Evolutionary conservation across 1,140 invertebrate species (phyloP).

Genomic region (Manduca sexta): DNA sequence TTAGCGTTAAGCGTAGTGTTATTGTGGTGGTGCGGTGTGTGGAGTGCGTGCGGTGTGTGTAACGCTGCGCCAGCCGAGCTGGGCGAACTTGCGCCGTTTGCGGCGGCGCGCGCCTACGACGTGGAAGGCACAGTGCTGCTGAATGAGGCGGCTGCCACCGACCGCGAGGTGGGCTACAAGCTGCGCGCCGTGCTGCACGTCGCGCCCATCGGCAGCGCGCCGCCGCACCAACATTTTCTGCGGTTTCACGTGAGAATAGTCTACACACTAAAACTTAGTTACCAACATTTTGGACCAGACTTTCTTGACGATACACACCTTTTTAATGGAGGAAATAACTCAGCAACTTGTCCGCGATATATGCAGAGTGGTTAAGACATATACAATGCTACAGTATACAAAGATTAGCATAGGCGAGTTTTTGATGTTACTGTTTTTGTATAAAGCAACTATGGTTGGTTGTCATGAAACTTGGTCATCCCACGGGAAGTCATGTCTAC

Average conservation of each 20-base stretch:
- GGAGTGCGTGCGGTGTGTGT: background rate
- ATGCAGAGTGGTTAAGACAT: too few relatives aligned
- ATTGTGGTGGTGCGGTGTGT: too few relatives aligned
- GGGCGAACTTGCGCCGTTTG: background rate
- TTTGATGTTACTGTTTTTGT: too few relatives aligned
- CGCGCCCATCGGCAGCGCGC: conserved; percentile 14
- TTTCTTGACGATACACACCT: too few relatives aligned
- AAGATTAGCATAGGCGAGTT: too few relatives aligned
- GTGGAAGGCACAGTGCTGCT: conserved; percentile 33
- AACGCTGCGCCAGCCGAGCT: background rate
- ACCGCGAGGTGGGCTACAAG: conserved; percentile 33
- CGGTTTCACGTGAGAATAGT: conserved; percentile 26
- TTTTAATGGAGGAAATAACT: too few relatives aligned
- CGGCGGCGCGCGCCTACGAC: conserved; percentile 8
- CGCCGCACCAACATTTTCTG: conserved; percentile 20
- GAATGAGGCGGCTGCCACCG: conserved; percentile 24
- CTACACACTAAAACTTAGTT: background rate
- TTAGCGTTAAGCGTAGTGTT: background rate
- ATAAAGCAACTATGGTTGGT: too few relatives aligned
- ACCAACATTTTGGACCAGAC: too few relatives aligned
- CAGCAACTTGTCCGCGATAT: too few relatives aligned
- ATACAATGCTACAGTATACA: too few relatives aligned
- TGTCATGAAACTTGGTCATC: too few relatives aligned
- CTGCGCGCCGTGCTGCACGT: conserved; percentile 22
- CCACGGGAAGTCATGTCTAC: too few relatives aligned